A percentile compares a stretch with the other conserved stretches of the same genome.
These are phyloP conservation scores for Porites australiensis DNA, from an alignment of 64 coral and sea anemone genomes.

Conservation along the genomic window DNA sequence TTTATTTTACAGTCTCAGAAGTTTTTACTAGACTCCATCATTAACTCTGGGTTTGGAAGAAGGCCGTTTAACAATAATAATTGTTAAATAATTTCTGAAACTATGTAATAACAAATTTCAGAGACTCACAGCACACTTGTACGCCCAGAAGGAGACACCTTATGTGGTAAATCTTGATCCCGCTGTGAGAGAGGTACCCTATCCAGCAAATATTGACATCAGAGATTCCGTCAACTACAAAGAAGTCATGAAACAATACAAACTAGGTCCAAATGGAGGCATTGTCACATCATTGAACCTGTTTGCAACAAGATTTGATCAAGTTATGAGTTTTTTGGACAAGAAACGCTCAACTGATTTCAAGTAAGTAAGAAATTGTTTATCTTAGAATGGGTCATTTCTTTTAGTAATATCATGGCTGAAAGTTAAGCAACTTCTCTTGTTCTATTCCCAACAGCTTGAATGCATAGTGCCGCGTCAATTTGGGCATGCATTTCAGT, in stretches of 20 bases:
- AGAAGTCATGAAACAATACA: conserved; percentile 99
- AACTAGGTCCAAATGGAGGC: conserved; percentile 94
- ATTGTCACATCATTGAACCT: conserved; percentile 97
- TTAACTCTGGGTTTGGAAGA: too few species aligned
- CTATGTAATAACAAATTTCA: neutral
- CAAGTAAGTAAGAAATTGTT: conserved; percentile 47
- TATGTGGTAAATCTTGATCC: conserved; percentile 97
- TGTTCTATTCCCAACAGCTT: too few species aligned
- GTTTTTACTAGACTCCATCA: too few species aligned
- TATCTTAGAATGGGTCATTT: neutral
- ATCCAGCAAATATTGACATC: conserved; percentile 98
- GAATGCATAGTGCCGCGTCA: too few species aligned
- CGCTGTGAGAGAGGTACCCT: conserved; percentile 94
- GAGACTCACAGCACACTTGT: conserved; percentile 93
- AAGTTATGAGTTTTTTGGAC: conserved; percentile 92
- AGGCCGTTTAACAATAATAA: neutral
- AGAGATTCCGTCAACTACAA: conserved; percentile 98
- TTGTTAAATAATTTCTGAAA: neutral
- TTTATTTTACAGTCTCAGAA: too few species aligned
- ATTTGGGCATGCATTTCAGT: too few species aligned
- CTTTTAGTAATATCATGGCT: neutral
- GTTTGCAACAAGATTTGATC: conserved; percentile 99
- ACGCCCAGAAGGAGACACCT: conserved; percentile 78
- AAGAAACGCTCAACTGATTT: conserved; percentile 82
- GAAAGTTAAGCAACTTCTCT: too few species aligned